Conservation (phyloP, 2,113 vertebrate species). For the Glaucomys volans region DNA sequence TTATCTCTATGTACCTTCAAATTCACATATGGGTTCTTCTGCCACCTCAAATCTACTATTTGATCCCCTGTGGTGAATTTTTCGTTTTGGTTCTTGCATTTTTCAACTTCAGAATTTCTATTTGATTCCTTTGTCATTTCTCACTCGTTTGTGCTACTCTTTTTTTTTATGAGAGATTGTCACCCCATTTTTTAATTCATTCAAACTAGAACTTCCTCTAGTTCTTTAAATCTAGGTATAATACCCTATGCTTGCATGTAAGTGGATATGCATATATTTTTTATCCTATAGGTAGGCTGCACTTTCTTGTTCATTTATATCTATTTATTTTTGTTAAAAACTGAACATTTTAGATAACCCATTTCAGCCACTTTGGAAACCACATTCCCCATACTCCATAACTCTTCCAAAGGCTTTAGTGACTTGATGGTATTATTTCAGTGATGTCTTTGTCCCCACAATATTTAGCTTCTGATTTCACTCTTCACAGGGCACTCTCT, state of each 20-base stretch:
- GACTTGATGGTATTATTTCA: too few relatives aligned
- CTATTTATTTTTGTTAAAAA: neutral
- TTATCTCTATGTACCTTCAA: neutral
- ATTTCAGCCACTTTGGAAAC: neutral
- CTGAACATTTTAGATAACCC: neutral
- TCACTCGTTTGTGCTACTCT: neutral
- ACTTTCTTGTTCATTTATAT: neutral
- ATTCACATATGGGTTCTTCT: neutral
- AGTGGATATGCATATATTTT: neutral
- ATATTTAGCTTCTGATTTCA: neutral
- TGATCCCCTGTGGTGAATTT: neutral
- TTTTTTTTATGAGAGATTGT: neutral
- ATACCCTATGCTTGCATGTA: neutral
- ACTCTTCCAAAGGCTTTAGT: too few relatives aligned
- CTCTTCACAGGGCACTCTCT: neutral
- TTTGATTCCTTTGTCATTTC: neutral
- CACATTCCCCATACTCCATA: fast-evolving
- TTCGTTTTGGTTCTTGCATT: neutral
- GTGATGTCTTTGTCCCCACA: neutral
- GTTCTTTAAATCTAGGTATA: neutral
- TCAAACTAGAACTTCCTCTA: neutral
- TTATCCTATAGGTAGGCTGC: neutral
- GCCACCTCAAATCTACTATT: neutral
- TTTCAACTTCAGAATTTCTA: neutral
- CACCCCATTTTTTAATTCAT: neutral